Evolutionary conservation across 2,888 invertebrate genomes (phyloP).

Genomic region (Parthenolecanium corni): DNA sequence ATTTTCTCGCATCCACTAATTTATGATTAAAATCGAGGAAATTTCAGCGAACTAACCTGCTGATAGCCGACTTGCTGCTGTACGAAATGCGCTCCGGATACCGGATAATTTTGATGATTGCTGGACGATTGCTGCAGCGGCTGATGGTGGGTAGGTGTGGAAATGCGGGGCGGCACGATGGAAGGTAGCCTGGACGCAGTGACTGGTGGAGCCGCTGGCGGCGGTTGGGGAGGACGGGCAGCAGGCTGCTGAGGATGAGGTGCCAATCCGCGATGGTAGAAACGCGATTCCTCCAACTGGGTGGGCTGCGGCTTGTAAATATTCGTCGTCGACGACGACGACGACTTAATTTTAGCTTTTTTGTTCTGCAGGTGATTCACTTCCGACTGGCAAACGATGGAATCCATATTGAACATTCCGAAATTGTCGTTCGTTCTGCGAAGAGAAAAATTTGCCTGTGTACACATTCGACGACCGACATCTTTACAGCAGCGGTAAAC

Average conservation of each 20-base stretch:
- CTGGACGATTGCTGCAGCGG: constrained; percentile 10
- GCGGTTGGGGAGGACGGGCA: constrained; percentile 31
- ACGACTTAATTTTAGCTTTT: constrained; percentile 11
- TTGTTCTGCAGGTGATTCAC: constrained; percentile 9
- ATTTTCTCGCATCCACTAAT: no score
- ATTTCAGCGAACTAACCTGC: neutral
- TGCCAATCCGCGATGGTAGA: neutral
- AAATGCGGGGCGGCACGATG: constrained; percentile 1
- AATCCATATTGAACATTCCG: constrained; percentile 26
- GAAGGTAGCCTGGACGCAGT: constrained; percentile 37
- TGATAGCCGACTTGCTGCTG: constrained; percentile 9
- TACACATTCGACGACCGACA: no score
- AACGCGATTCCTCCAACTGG: constrained; percentile 4
- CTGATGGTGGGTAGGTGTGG: constrained; percentile 15
- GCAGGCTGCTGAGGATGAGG: constrained; percentile 10
- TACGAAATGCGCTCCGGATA: neutral
- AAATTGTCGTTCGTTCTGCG: constrained; percentile 10
- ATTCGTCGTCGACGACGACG: constrained; percentile 30
- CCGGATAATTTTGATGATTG: constrained; percentile 22
- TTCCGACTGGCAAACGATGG: constrained; percentile 16
- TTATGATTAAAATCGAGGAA: no score
- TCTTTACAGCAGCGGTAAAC: no score
- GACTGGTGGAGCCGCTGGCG: constrained; percentile 32
- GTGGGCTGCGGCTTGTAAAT: constrained; percentile 23
- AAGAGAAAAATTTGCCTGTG: no score